Evolutionary conservation across 2,113 vertebrate genomes (phyloP).

Genomic region (Herpailurus yagouaroundi): DNA sequence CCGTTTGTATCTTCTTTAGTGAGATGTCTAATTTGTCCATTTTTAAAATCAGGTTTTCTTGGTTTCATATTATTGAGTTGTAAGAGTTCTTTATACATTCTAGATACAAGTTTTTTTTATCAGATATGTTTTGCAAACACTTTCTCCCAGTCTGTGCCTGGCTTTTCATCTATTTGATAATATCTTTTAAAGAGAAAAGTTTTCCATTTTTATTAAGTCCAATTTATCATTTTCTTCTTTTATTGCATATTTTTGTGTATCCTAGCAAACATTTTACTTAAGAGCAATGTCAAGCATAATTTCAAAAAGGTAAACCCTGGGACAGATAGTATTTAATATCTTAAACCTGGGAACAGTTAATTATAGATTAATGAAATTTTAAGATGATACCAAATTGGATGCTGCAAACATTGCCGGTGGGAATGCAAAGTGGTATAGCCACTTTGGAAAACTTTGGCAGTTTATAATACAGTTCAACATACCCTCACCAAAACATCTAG

Average conservation of each 20-base stretch:
- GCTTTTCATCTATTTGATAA: slow-evolving; percentile 17
- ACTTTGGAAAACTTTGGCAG: background rate
- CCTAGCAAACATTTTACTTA: background rate
- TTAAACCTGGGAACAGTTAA: background rate
- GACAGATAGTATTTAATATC: background rate
- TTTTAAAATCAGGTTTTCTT: background rate
- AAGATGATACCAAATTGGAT: background rate
- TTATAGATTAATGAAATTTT: background rate
- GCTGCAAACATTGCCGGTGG: background rate
- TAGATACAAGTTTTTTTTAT: background rate
- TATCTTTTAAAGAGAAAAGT: background rate
- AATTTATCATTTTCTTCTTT: background rate
- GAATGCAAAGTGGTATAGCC: background rate
- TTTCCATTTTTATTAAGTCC: background rate
- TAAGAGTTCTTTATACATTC: background rate
- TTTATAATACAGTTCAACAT: background rate
- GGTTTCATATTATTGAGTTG: background rate
- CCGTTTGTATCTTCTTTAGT: background rate
- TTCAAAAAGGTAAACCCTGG: background rate
- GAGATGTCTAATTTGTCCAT: background rate
- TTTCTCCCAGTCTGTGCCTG: background rate
- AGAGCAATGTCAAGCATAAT: background rate
- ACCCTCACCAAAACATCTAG: background rate
- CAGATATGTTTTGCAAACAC: background rate
- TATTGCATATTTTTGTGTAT: background rate